phyloP scores from a whole-genome alignment of 2,888 invertebrate species.

The Nymphalis urticae region DNA sequence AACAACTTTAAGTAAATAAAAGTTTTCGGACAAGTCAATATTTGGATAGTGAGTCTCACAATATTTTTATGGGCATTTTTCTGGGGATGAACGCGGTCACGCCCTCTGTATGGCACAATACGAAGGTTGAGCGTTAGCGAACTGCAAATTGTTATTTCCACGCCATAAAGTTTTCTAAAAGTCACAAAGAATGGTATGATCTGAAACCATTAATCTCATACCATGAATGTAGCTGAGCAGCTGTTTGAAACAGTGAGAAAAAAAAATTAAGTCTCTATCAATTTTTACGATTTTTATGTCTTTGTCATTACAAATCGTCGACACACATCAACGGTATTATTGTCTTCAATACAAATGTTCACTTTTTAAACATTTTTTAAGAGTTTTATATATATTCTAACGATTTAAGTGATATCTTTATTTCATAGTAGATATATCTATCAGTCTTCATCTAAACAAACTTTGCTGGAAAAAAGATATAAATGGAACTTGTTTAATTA shows the following conservation, averaged over 20 bases:
- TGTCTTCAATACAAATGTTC: too few relatives aligned
- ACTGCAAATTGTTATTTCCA: conserved; percentile 79
- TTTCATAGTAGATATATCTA: too few relatives aligned
- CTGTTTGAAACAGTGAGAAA: conserved; percentile 40
- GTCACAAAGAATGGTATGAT: conserved; percentile 51
- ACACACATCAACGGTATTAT: not conserved
- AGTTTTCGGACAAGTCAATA: conserved; percentile 72
- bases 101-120: conserved; percentile 68
- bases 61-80: conserved; percentile 60
- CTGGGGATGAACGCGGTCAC: conserved; percentile 60
- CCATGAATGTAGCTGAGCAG: conserved; percentile 60
- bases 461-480: too few relatives aligned
- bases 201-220: conserved; percentile 70
- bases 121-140: conserved; percentile 55
- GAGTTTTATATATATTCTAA: too few relatives aligned
- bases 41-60: conserved; percentile 73
- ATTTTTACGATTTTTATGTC: conserved; percentile 33
- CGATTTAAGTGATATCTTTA: too few relatives aligned
- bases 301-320: not conserved
- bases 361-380: too few relatives aligned
- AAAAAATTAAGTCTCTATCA: conserved; percentile 42
- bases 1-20: conserved; percentile 46
- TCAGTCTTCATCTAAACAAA: too few relatives aligned
- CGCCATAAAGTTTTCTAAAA: conserved; percentile 73
- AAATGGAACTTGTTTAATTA: too few relatives aligned